Conservation (phyloP, 1,140 invertebrate genomes). For the Panagrolaimus sp. region DNA sequence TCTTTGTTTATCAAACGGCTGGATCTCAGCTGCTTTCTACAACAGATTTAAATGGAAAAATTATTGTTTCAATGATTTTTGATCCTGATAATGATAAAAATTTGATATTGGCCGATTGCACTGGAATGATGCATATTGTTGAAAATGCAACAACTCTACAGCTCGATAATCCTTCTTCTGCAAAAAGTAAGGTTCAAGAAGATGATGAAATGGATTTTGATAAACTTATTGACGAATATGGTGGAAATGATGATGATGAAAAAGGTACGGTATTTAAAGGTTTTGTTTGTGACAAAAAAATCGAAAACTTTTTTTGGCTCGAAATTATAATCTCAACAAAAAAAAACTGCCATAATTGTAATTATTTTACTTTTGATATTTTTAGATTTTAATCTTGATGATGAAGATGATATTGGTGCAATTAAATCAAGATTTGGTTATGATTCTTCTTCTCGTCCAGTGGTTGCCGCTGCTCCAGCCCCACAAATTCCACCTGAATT, state of each 20-base stretch:
- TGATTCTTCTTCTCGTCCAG: background rate
- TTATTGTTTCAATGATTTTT: background rate
- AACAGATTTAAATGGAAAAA: background rate
- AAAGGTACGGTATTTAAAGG: background rate
- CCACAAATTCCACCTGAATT: background rate
- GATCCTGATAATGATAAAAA: background rate
- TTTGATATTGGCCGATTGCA: background rate
- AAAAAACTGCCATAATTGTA: too few species aligned
- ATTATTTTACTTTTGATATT: background rate
- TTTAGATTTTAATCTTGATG: background rate
- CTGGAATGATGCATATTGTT: background rate
- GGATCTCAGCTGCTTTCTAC: background rate
- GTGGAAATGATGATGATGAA: background rate
- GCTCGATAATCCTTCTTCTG: background rate
- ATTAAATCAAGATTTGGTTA: slow-evolving; percentile 5
- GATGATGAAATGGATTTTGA: background rate
- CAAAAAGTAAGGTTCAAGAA: background rate
- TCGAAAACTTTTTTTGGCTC: too few species aligned
- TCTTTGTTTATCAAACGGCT: background rate
- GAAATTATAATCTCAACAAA: too few species aligned
- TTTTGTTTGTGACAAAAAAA: too few species aligned
- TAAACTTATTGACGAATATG: too few species aligned
- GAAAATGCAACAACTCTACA: background rate
- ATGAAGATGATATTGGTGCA: background rate
- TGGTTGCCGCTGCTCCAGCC: background rate